Evolutionary conservation across 2,113 vertebrate genomes (phyloP).

Genomic region (Takifugu flavidus): DNA sequence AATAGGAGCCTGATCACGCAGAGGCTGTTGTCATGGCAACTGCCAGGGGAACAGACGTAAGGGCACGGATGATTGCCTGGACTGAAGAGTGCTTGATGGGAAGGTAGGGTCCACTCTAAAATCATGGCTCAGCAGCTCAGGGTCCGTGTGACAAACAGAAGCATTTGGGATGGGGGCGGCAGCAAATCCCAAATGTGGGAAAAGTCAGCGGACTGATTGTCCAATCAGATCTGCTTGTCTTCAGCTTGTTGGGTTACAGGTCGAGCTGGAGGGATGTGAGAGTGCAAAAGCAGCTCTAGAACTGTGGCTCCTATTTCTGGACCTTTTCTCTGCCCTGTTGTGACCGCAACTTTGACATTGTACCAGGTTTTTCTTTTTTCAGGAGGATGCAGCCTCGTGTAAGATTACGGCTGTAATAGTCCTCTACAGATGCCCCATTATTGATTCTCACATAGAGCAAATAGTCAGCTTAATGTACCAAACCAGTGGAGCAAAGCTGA

Average conservation of each 20-base stretch:
- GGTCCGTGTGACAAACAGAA: constrained; percentile 26
- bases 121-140: constrained; percentile 53
- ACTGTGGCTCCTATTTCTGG: constrained; percentile 12
- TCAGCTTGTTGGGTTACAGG: constrained; percentile 15
- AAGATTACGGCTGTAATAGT: constrained; percentile 66
- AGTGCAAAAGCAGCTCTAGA: constrained; percentile 9
- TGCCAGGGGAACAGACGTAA: constrained; percentile 66
- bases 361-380: constrained; percentile 51
- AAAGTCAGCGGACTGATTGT: constrained; percentile 39
- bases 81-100: constrained; percentile 72
- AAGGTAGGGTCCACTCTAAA: constrained; percentile 54
- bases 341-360: constrained; percentile 57
- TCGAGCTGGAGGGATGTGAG: neutral
- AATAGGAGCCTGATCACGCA: constrained; percentile 72
- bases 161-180: constrained; percentile 14
- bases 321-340: constrained; percentile 10
- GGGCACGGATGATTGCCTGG: constrained; percentile 71
- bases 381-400: constrained; percentile 57
- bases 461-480: constrained; percentile 62
- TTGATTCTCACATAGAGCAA: constrained; percentile 65
- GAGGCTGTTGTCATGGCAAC: constrained; percentile 74
- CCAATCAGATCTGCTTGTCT: constrained; percentile 21
- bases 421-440: constrained; percentile 63
- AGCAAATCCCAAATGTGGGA: constrained; percentile 40
- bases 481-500: constrained; percentile 62